These are phyloP conservation scores for Phalacrocorax aristotelis DNA, from an alignment of 2,113 vertebrate species.

Conservation along the genomic window DNA sequence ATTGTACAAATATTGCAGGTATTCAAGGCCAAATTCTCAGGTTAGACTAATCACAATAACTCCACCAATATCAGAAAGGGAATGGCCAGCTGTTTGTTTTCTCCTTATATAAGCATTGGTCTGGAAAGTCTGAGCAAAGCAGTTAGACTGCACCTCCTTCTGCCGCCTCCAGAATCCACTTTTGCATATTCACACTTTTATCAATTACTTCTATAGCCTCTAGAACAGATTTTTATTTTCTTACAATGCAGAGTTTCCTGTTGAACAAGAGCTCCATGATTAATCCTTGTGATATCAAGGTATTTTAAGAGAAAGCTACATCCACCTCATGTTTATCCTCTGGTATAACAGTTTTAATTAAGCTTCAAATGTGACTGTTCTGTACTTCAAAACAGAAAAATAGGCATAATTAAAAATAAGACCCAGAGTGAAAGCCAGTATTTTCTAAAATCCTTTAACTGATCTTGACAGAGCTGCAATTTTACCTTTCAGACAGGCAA, in stretches of 20 bases:
- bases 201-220: not conserved
- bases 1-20: not conserved
- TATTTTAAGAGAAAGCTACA: not conserved
- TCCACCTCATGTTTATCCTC: not conserved
- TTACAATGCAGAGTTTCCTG: not conserved
- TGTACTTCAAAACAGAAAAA: not conserved
- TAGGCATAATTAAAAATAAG: not conserved
- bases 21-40: not conserved
- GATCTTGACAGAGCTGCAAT: not conserved
- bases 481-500: not conserved
- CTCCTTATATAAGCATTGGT: no score
- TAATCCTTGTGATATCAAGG: not conserved
- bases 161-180: not conserved
- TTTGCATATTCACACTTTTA: not conserved
- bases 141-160: not conserved
- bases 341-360: not conserved
- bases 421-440: not conserved
- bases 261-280: not conserved
- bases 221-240: not conserved
- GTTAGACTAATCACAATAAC: not conserved
- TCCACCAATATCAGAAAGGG: not conserved
- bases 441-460: not conserved
- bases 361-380: not conserved
- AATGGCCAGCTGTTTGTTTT: not conserved
- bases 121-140: not conserved